phyloP scores from a whole-genome alignment of 2,797 vertebrate species.

The Hydrocynus forskahlii region DNA sequence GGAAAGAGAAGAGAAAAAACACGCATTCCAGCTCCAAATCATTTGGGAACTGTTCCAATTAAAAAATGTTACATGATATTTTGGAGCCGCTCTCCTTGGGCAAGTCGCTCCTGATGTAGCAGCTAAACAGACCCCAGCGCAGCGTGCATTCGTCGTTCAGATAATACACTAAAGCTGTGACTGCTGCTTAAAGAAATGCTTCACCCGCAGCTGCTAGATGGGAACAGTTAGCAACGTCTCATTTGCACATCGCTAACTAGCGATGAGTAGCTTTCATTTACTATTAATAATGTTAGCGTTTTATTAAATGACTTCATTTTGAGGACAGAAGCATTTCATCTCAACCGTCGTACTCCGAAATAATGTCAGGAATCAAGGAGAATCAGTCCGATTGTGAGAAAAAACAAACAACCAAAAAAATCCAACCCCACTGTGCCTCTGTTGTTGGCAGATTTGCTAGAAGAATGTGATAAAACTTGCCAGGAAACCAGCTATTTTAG shows the following conservation, averaged over 20 bases:
- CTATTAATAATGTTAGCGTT: not conserved
- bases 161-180: constrained; percentile 27
- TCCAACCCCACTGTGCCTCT: not conserved
- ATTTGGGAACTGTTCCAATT: constrained; percentile 59
- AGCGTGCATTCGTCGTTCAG: not conserved
- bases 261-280: not conserved
- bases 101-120: constrained; percentile 6
- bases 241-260: constrained; percentile 17
- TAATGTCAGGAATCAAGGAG: not conserved
- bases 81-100: constrained; percentile 42
- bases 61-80: constrained; percentile 58
- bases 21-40: constrained; percentile 45
- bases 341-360: not conserved
- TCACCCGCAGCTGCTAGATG: not conserved
- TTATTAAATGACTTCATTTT: not conserved
- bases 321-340: not conserved
- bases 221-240: not conserved
- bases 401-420: not conserved
- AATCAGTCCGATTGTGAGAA: not conserved
- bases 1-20: constrained; percentile 22
- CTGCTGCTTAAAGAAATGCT: constrained; percentile 22
- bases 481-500: not conserved
- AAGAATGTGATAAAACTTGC: not conserved
- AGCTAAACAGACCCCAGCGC: constrained; percentile 5
- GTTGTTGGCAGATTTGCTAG: not conserved